Conservation (phyloP, 2,888 invertebrate genomes). For the Ptychoptera contaminata region DNA sequence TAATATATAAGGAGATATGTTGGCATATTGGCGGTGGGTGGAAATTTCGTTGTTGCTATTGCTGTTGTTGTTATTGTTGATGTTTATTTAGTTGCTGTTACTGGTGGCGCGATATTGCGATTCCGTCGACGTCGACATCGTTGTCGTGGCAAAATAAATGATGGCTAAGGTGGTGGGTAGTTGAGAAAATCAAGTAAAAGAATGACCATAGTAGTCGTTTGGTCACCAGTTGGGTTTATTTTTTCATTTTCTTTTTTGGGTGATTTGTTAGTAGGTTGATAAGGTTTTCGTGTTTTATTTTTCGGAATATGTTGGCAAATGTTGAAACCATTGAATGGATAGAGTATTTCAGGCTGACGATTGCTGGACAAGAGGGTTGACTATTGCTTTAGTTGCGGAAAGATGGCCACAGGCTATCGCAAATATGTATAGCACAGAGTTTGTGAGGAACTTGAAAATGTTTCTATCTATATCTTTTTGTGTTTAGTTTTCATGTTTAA, state of each 20-base stretch:
- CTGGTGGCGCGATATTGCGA: too few species aligned
- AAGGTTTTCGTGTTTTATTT: background rate
- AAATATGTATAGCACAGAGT: background rate
- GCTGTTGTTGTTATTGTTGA: too few species aligned
- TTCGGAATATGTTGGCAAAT: background rate
- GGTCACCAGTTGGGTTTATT: too few species aligned
- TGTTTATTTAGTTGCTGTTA: too few species aligned
- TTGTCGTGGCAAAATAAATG: too few species aligned
- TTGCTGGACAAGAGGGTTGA: background rate
- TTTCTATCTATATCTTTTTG: background rate
- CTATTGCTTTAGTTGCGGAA: too few species aligned
- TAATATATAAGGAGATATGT: background rate
- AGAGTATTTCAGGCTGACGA: background rate
- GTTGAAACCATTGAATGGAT: background rate
- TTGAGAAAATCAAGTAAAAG: background rate
- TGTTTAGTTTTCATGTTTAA: background rate
- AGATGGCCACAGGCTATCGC: background rate
- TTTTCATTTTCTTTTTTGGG: too few species aligned
- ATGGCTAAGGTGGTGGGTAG: background rate
- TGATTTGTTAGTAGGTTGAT: too few species aligned
- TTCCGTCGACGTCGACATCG: too few species aligned
- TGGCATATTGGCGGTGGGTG: background rate
- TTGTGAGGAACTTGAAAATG: background rate
- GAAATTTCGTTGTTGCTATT: too few species aligned
- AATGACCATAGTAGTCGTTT: too few species aligned